Percentiles rank a stretch among this genome's conserved stretches.
phyloP scores from a whole-genome alignment of 2,797 vertebrate genomes.

The Odontamblyopus lacepedii region DNA sequence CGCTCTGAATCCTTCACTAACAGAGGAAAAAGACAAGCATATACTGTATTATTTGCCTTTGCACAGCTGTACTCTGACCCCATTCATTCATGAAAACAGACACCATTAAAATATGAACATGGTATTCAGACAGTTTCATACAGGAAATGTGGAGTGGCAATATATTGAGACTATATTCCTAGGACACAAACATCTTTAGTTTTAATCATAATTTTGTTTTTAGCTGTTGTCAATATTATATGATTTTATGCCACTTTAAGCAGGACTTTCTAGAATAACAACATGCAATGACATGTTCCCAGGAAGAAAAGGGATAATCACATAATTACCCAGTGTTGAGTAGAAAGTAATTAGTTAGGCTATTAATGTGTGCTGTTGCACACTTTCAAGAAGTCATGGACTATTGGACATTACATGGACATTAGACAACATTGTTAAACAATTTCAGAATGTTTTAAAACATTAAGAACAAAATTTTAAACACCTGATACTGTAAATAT shows the following conservation, averaged over 20 bases:
- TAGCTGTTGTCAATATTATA: background rate
- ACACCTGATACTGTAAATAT: too few relatives aligned
- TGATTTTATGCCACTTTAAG: background rate
- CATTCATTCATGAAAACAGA: constrained; percentile 21
- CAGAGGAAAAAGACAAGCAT: constrained; percentile 43
- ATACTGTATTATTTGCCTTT: constrained; percentile 25
- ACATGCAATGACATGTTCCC: background rate
- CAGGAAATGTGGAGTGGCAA: background rate
- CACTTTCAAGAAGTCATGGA: background rate
- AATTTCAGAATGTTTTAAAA: background rate
- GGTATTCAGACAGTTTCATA: background rate
- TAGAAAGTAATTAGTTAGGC: too few relatives aligned
- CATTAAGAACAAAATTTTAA: too few relatives aligned
- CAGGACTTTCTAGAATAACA: background rate
- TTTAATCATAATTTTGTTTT: background rate
- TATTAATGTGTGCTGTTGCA: background rate
- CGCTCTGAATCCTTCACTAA: constrained; percentile 71
- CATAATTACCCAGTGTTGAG: background rate
- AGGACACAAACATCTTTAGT: background rate
- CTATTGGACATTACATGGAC: background rate
- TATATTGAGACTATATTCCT: background rate
- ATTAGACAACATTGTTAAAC: background rate
- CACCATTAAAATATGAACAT: background rate
- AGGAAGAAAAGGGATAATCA: background rate
- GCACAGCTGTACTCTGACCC: constrained; percentile 26